Evolutionary conservation across 35 echinoderm and acorn worm species (phyloP), one percentile per base, ranked within the genome.

Genomic region (Eucidaris tribuloides): DNA sequence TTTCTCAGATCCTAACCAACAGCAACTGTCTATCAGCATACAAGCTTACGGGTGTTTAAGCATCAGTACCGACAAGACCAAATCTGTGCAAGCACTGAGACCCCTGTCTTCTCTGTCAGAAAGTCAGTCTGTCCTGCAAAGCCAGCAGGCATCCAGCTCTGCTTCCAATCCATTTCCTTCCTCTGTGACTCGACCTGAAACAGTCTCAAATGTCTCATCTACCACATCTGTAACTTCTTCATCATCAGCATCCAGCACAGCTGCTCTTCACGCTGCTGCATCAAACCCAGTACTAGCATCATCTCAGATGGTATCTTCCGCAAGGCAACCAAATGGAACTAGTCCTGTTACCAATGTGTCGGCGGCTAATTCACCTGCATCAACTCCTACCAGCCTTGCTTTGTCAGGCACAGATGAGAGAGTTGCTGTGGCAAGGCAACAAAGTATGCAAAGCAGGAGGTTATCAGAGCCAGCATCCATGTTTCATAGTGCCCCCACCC

Each of bases 21-120:
- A 79, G 17, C 86, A 94, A 62, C 66, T 94, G 42, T 28, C 83
- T 15, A 89, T 94, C 7, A 94, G 92, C 60, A 94, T 94, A 34
- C 89, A 86, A 37, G 83, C 87, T 0, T 94, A 94, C 65, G 92
- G 92, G 20, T 92, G 89, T 50, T 46, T 92, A 36, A 86, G 61
- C 11, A 79, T 89, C 3, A 86, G 76, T 27, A 89, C 77, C 2
- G 40, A 79, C 59, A 84, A 84, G 18, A 43, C 28, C 14, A 84
- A 84, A 44, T 36, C 62, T 17, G 39, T 46, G 19, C 43, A 49
- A 34, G 59, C 82, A 7, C 45, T 46, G 9, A 84, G 62, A 25
- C 63, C 65, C n/a, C n/a, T n/a, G 42, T 42, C 20, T 71, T 71
- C 25, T 64, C 80, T 7, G 3, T 64, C 19, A 82, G 60, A 4